A percentile compares a stretch with the other conserved stretches of the same genome.
phyloP scores from a whole-genome alignment of 2,113 vertebrate genomes.

The Pomatostomus ruficeps region DNA sequence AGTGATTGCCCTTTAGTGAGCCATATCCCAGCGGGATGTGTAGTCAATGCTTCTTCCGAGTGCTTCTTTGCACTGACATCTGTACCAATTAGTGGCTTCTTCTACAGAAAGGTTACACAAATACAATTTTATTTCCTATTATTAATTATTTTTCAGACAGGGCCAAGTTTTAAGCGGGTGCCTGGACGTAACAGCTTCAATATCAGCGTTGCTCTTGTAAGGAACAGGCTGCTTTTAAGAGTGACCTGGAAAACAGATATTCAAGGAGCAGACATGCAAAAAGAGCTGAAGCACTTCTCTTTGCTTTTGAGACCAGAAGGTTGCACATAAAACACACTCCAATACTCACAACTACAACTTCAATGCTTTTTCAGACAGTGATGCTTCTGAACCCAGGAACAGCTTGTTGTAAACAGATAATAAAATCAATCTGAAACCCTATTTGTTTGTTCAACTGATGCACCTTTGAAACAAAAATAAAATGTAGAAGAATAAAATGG shows the following conservation, averaged over 20 bases:
- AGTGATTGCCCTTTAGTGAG: constrained; percentile 8
- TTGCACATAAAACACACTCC: neutral
- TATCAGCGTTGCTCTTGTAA: neutral
- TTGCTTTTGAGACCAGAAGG: neutral
- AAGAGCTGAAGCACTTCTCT: neutral
- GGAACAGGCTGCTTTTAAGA: neutral
- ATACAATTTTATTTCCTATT: neutral
- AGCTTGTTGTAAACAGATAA: constrained; percentile 9
- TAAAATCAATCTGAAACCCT: neutral
- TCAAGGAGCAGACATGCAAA: neutral
- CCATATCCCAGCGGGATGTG: neutral
- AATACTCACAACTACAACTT: neutral
- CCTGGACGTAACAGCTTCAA: neutral
- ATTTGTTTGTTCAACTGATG: neutral
- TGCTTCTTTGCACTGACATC: neutral
- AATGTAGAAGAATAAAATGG: neutral
- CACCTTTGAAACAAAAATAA: neutral
- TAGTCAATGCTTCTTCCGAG: constrained; percentile 14
- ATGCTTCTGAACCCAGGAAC: neutral
- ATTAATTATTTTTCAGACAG: neutral
- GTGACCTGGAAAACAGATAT: neutral
- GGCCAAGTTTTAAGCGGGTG: neutral
- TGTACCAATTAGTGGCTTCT: neutral
- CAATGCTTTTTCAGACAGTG: neutral
- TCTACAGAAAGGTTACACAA: neutral